Evolutionary conservation across 2,113 vertebrate genomes (phyloP).

Genomic region (Varanus salvator): DNA sequence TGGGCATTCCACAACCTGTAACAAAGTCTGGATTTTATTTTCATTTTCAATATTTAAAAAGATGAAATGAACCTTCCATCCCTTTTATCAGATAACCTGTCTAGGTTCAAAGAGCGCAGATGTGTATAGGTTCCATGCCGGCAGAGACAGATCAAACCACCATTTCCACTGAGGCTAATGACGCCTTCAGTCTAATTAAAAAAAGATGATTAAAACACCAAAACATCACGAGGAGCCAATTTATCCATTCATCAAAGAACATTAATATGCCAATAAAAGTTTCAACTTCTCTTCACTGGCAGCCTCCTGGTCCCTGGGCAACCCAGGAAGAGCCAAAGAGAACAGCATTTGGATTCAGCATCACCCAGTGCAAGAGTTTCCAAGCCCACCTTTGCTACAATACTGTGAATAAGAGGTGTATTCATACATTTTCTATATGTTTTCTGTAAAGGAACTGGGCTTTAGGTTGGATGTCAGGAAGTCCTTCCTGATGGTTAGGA

Average conservation of each 20-base stretch:
- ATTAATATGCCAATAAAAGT: constrained; percentile 62
- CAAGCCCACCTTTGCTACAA: neutral
- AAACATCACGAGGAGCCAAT: constrained; percentile 70
- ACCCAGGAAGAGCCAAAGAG: neutral
- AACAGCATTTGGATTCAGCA: neutral
- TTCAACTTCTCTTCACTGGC: constrained; percentile 44
- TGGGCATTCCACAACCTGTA: neutral
- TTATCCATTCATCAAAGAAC: constrained; percentile 72
- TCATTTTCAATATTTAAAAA: neutral
- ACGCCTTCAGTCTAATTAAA: constrained; percentile 77
- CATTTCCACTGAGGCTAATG: constrained; percentile 68
- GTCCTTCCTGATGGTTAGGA: too few relatives aligned
- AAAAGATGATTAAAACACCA: constrained; percentile 67
- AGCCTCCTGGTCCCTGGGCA: neutral
- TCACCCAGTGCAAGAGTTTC: neutral
- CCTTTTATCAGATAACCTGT: constrained; percentile 43
- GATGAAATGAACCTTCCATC: neutral
- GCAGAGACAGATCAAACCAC: constrained; percentile 69
- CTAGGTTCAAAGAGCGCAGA: neutral
- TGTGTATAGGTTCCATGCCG: constrained; percentile 57
- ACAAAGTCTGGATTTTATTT: neutral
- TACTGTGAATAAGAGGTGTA: neutral
- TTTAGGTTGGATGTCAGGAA: too few relatives aligned
- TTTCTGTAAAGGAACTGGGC: too few relatives aligned
- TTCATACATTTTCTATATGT: too few relatives aligned